These are phyloP conservation scores for Microtus richardsoni DNA, from an alignment of 2,113 vertebrate species.

Conservation along the genomic window DNA sequence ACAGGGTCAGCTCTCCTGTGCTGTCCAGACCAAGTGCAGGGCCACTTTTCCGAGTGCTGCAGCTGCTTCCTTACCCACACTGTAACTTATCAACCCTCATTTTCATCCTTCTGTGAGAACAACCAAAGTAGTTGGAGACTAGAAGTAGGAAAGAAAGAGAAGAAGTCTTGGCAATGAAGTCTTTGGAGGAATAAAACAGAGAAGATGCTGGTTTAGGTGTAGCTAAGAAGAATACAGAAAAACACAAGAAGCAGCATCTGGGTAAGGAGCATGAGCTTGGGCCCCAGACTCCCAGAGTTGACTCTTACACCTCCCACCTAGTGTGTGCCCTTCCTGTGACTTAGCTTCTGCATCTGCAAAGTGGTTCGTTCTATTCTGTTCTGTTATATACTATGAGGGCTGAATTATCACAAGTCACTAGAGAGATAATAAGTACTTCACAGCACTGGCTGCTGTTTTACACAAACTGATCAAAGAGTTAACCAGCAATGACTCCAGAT, in stretches of 20 bases:
- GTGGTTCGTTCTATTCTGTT: constrained; percentile 10
- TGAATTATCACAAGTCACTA: constrained; percentile 30
- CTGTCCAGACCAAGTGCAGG: not conserved
- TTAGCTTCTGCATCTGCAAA: constrained; percentile 30
- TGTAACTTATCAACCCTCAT: not conserved
- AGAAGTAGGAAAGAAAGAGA: constrained; percentile 13
- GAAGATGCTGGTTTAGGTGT: not conserved
- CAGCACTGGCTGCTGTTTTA: not conserved
- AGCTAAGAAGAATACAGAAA: not conserved
- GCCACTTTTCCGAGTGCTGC: not conserved
- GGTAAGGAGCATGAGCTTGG: not conserved
- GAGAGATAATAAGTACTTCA: constrained; percentile 5
- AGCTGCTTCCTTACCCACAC: not conserved
- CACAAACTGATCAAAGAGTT: not conserved
- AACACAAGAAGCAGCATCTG: not conserved
- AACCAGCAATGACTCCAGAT: not conserved
- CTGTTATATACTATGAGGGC: not conserved
- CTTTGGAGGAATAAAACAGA: constrained; percentile 5
- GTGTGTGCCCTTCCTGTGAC: not conserved
- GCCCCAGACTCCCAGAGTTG: not conserved
- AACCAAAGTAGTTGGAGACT: not conserved
- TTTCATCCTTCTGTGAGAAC: not conserved
- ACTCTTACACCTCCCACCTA: not conserved
- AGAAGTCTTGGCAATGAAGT: not conserved
- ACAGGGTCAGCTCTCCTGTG: not conserved